Evolutionary conservation across 1,140 invertebrate genomes (phyloP).

Genomic region (Araneus ventricosus): DNA sequence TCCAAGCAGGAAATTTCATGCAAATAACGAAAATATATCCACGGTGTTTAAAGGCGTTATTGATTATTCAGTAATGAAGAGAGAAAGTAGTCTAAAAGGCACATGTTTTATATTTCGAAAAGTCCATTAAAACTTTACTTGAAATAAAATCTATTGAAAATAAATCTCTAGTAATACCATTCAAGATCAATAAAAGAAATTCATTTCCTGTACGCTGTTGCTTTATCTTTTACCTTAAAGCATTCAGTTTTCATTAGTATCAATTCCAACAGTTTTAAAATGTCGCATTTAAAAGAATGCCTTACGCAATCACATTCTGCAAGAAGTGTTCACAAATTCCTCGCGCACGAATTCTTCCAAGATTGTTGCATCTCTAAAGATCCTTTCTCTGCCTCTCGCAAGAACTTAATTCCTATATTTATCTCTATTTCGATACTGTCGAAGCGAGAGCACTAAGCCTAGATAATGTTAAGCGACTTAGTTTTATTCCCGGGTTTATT

Average conservation of each 20-base stretch:
- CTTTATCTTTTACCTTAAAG: background rate
- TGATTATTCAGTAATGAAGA: no score
- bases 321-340: background rate
- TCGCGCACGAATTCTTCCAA: background rate
- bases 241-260: background rate
- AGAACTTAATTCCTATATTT: constrained; percentile 17
- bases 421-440: background rate
- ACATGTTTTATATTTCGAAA: no score
- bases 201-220: no score
- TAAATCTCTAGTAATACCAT: no score
- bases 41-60: no score
- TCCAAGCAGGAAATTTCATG: no score
- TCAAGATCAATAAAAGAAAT: no score
- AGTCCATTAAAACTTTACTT: no score
- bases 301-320: background rate
- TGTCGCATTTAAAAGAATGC: background rate
- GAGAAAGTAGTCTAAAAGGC: no score
- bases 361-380: background rate
- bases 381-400: background rate
- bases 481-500: constrained; percentile 17
- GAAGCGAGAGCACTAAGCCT: background rate
- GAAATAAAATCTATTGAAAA: no score
- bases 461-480: constrained; percentile 37
- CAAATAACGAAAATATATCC: no score
- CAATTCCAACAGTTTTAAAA: background rate